Evolutionary conservation across 2,113 vertebrate genomes (phyloP), one percentile per base, ranked within the genome.

Genomic region (Neotoma lepida): DNA sequence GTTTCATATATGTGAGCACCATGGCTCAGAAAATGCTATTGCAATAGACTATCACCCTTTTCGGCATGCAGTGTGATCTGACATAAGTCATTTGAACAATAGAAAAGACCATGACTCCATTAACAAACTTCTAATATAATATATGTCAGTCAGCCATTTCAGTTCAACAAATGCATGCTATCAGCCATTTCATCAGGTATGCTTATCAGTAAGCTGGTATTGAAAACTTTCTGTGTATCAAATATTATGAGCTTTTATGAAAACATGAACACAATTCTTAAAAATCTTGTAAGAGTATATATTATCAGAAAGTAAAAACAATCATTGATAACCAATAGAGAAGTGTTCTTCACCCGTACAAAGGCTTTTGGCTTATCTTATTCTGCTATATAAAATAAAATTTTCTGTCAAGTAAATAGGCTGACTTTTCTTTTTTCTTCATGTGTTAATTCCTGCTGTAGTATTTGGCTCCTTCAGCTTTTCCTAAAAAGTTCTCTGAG

Each of bases 401-500:
- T 54, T 85, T 63, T 84, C 56, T 51, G 33, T 89, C 39, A 54
- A 51, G 9, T 80, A 73, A 93, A 41, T n/a, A 46, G 26, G 15
- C 66, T 61, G 39, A 74, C 71, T 35, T 89, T 41, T 90, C 28
- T 41, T 85, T 92, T 80, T 68, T 49, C n/a, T 68, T 33, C 39
- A 2, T 56, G 13, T 86, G 63, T 74, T 78, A 97, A 94, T 93
- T 92, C 94, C 51, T 95, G 14, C 94, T 56, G 15, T 6, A 28
- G 70, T 41, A 61, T 51, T 81, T 93, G 93, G 63, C 82, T 77
- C 46, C 86, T 96, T 96, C 96, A 97, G 95, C 97, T 97, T 94
- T 90, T 66, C 61, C 94, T 96, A 94, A 97, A 93, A 97, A 96
- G 93, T 96, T 97, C 96, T 91, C 86, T 89, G 96, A 97, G 95